These are phyloP conservation scores for Corythoichthys intestinalis DNA, from an alignment of 2,113 vertebrate genomes.

Conservation along the genomic window DNA sequence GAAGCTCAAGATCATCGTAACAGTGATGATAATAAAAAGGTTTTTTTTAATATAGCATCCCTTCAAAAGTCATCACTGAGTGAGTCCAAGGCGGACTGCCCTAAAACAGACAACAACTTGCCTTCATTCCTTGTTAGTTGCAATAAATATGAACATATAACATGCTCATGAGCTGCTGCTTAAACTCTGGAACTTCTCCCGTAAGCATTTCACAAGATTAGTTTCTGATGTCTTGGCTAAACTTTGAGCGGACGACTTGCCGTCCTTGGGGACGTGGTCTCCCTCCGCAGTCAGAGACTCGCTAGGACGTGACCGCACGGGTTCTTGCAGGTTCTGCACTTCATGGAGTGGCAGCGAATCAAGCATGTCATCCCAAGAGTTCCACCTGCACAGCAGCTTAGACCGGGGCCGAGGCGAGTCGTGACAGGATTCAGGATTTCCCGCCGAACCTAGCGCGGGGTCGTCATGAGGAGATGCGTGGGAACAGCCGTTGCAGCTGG, in stretches of 20 bases:
- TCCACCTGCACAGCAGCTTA: slow-evolving; percentile 58
- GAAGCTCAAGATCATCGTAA: slow-evolving; percentile 9
- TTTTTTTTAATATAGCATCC: slow-evolving; percentile 31
- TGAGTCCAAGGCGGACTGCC: slow-evolving; percentile 4
- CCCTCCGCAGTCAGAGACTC: slow-evolving; percentile 39
- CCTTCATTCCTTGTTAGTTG: slow-evolving; percentile 17
- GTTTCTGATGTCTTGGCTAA: slow-evolving; percentile 50
- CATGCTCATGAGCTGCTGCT: slow-evolving; percentile 69
- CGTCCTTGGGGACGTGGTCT: slow-evolving; percentile 19
- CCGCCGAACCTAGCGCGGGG: slow-evolving; percentile 9
- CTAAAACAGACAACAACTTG: slow-evolving; percentile 10
- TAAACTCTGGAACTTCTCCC: slow-evolving; percentile 88
- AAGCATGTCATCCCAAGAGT: slow-evolving; percentile 62
- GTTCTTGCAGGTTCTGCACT: slow-evolving; percentile 49
- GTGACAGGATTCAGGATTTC: slow-evolving; percentile 6
- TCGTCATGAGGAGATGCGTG: slow-evolving; percentile 30
- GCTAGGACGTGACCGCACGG: slow-evolving; percentile 41
- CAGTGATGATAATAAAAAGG: slow-evolving; percentile 11
- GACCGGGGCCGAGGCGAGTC: slow-evolving; percentile 31
- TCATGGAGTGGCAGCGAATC: slow-evolving; percentile 49
- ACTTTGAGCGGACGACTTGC: slow-evolving; percentile 21
- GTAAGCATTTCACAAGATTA: slow-evolving; percentile 82
- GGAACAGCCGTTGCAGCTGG: slow-evolving; percentile 35
- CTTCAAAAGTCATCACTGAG: slow-evolving; percentile 14
- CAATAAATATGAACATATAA: slow-evolving; percentile 8